Base-by-base conservation (phyloP, 2,888 invertebrate species). In the Altica lythri region DNA sequence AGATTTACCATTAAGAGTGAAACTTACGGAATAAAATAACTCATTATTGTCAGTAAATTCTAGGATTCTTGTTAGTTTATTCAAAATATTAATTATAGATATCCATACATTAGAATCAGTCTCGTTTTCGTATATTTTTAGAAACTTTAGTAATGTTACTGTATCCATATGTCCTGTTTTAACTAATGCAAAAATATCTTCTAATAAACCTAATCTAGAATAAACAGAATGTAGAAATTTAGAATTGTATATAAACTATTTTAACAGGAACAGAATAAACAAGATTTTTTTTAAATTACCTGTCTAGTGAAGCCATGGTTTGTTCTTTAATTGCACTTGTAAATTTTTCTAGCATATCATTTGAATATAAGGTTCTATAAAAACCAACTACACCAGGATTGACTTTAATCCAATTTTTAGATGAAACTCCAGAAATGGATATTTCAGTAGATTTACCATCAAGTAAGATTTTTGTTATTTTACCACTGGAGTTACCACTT, bases 101-200 rank as follows among this genome's bases (percentile, higher is more conserved):
- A 86, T 88, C 95, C 96, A 97, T 0, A 96, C 96, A 0, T 95
- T 94, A 78, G 89, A 96, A 76, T 95, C 90, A 29, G 86, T 86
- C 75, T 96, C 95, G 63, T 89, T 85, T 59, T 84, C 81, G 73
- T 88, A 94, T 0, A 93, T 90, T 67, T 87, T 84, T 71, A 94
- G 85, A 9, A 96, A 80, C 69, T 88, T 85, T 46, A 97, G 78
- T 0, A 90, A 87, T 72, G 92, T 88, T 0, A 87, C 86, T 10
- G 93, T 91, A 50, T 87, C 84, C 3, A 87, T 83, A 61, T 87
- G 84, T 0, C 95, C 95, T 3, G 94, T 89, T 79, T 90, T 89
- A 13, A 91, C 94, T 78, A 95, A 81, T 25, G 95, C 94, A 74
- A 94, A 95, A 66, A 95, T 83, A 77, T 97, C 97, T 74, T 92